Evolutionary conservation across 2,888 invertebrate species (phyloP).

Genomic region (Heliconius charithonia): DNA sequence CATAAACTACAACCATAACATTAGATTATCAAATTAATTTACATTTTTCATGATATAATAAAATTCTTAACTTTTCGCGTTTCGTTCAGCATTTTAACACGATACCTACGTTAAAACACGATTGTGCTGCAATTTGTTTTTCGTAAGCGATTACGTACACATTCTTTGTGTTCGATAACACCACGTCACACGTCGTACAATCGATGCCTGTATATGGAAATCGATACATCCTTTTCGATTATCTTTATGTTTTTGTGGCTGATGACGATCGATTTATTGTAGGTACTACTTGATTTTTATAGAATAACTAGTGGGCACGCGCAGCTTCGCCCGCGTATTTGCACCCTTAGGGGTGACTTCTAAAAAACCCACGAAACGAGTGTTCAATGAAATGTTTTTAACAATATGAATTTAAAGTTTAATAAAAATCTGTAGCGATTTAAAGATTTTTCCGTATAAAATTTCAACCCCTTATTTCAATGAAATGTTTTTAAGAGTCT

Average conservation of each 20-base stretch:
- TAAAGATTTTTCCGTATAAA: too few species aligned
- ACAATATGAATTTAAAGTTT: too few species aligned
- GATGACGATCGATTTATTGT: too few species aligned
- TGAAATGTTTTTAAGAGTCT: too few species aligned
- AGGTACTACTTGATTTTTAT: too few species aligned
- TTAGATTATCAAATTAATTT: background rate
- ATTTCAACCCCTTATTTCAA: too few species aligned
- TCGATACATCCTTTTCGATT: slow-evolving; percentile 12
- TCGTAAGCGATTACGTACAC: slow-evolving; percentile 33
- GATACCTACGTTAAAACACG: background rate
- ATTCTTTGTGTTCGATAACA: slow-evolving; percentile 40
- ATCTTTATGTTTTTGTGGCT: slow-evolving; percentile 14
- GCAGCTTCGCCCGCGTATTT: too few species aligned
- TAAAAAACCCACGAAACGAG: too few species aligned
- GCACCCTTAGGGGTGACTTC: too few species aligned
- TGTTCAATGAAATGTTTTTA: too few species aligned
- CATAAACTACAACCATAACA: background rate
- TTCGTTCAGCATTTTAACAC: background rate
- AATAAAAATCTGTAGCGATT: too few species aligned
- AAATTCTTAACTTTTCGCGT: background rate
- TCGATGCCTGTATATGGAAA: slow-evolving; percentile 37
- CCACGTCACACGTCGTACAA: slow-evolving; percentile 19
- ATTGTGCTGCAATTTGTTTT: slow-evolving; percentile 19
- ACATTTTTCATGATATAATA: background rate
- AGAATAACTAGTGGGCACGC: too few species aligned